Conservation (phyloP, 1,140 invertebrate genomes). For the Musca domestica region DNA sequence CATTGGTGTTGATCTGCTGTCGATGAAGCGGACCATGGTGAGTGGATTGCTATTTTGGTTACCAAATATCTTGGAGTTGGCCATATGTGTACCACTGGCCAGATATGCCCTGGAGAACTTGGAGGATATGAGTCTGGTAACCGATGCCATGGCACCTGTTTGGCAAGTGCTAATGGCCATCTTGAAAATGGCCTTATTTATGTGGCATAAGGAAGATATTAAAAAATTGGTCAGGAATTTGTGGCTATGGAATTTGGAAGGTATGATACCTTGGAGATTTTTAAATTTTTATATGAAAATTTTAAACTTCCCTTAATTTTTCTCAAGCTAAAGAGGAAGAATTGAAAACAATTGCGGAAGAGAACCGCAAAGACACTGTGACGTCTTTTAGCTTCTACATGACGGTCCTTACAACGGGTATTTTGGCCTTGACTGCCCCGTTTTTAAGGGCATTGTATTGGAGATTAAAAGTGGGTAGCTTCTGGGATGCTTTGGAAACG, state of each 20-base stretch:
- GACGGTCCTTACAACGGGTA: not conserved
- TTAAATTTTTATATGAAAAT: too few relatives aligned
- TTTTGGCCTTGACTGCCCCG: not conserved
- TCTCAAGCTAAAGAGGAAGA: not conserved
- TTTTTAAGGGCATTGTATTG: not conserved
- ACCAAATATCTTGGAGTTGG: not conserved
- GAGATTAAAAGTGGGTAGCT: too few relatives aligned
- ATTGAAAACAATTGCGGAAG: not conserved
- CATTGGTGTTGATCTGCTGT: not conserved
- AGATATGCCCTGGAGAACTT: not conserved
- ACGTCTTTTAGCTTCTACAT: not conserved
- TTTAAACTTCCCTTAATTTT: too few relatives aligned
- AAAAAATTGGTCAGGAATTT: not conserved
- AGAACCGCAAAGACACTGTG: not conserved
- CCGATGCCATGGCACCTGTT: not conserved
- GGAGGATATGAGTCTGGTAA: not conserved
- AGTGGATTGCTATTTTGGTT: not conserved
- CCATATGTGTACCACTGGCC: not conserved
- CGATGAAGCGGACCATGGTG: not conserved
- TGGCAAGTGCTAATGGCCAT: not conserved
- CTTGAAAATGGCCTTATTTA: not conserved
- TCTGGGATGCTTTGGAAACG: too few relatives aligned
- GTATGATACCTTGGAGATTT: too few relatives aligned
- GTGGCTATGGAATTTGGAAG: constrained; percentile 2
- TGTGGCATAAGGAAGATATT: not conserved